phyloP scores from a whole-genome alignment of 2,797 vertebrate genomes.

The Pristis pectinata region DNA sequence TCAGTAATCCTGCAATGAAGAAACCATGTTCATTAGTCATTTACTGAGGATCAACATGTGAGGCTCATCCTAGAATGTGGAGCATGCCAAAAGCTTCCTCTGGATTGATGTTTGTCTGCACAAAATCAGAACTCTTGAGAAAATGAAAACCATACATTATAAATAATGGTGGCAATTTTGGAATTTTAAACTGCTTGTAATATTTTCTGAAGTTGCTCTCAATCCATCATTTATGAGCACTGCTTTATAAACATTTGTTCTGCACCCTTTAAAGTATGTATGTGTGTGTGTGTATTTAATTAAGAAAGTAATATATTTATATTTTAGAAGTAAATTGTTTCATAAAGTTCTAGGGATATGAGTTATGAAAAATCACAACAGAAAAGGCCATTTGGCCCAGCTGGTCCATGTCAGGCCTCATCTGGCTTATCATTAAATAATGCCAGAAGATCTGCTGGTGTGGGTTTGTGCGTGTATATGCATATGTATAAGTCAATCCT shows the following conservation, averaged over 20 bases:
- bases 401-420: neutral
- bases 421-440: neutral
- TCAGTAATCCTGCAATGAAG: conserved; percentile 10
- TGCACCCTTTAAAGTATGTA: no score
- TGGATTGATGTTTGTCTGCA: neutral
- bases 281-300: neutral
- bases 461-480: neutral
- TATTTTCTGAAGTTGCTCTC: neutral
- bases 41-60: neutral
- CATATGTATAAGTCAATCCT: neutral
- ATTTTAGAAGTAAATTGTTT: neutral
- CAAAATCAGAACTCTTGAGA: neutral
- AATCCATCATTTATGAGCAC: neutral
- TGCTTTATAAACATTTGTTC: neutral
- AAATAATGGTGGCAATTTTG: neutral
- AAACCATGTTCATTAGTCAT: neutral
- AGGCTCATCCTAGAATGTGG: neutral
- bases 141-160: neutral
- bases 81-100: neutral
- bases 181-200: neutral
- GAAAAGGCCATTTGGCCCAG: neutral
- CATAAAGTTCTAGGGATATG: neutral
- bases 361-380: neutral
- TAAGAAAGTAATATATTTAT: neutral
- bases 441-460: neutral